Evolutionary conservation across 2,113 vertebrate species (phyloP).

Genomic region (zebrafish (Danio rerio)): DNA sequence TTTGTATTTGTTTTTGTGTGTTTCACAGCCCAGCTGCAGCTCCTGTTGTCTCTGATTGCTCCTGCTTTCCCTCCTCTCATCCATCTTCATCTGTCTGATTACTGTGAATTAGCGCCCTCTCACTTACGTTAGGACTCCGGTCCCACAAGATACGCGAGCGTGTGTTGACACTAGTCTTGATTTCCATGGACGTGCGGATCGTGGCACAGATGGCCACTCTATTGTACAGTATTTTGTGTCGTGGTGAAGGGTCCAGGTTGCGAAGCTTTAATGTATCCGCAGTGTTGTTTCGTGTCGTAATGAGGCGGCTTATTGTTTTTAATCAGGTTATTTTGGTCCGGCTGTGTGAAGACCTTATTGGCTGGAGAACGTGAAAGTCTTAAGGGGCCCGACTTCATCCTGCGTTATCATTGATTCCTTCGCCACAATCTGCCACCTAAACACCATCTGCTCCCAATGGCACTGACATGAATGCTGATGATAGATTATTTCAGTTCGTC

Average conservation of each 20-base stretch:
- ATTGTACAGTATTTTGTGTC: too few relatives aligned
- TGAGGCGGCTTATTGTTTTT: constrained; percentile 22
- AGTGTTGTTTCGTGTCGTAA: too few relatives aligned
- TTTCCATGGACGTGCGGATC: constrained; percentile 28
- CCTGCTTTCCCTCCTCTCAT: constrained; percentile 33
- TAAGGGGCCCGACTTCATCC: constrained; percentile 58
- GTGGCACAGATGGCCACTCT: constrained; percentile 26
- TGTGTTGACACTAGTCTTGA: constrained; percentile 42
- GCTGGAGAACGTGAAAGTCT: constrained; percentile 51
- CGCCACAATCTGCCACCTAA: constrained; percentile 61
- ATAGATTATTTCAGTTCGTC: constrained; percentile 25
- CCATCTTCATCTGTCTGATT: constrained; percentile 45
- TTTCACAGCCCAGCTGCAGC: constrained; percentile 36
- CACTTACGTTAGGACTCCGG: constrained; percentile 29
- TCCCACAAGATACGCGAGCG: constrained; percentile 25
- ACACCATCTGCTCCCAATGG: constrained; percentile 61
- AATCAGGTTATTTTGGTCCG: constrained; percentile 43
- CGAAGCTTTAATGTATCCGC: too few relatives aligned
- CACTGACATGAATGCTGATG: constrained; percentile 38
- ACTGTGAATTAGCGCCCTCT: constrained; percentile 39
- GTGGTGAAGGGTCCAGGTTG: background rate
- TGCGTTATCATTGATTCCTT: constrained; percentile 58
- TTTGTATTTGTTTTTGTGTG: constrained; percentile 14
- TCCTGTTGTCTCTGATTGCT: constrained; percentile 40
- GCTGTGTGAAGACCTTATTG: constrained; percentile 46